Conservation (phyloP, 2,797 vertebrate species). For the Menidia menidia region DNA sequence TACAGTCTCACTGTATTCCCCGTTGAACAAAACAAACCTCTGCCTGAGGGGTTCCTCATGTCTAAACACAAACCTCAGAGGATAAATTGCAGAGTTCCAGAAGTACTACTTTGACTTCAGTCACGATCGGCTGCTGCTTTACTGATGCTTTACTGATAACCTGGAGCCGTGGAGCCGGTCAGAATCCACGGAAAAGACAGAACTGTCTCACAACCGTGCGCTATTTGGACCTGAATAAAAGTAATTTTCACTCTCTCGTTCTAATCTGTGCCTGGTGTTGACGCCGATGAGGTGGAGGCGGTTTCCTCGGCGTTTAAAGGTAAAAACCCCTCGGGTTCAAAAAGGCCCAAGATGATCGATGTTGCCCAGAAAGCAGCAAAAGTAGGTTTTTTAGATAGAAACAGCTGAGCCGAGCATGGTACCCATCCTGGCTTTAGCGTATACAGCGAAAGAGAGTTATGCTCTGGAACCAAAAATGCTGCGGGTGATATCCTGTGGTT, state of each 20-base stretch:
- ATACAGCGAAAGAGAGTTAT: too few relatives aligned
- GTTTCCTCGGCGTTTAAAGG: constrained; percentile 15
- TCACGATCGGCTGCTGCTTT: background rate
- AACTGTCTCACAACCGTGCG: background rate
- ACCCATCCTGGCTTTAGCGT: too few relatives aligned
- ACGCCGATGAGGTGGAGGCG: constrained; percentile 40
- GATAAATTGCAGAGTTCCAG: constrained; percentile 54
- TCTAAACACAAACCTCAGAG: constrained; percentile 68
- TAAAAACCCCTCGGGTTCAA: constrained; percentile 31
- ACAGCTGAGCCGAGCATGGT: too few relatives aligned
- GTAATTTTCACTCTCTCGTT: constrained; percentile 23
- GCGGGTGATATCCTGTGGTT: too few relatives aligned
- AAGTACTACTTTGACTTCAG: constrained; percentile 36
- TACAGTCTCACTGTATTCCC: constrained; percentile 59
- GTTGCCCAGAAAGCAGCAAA: background rate
- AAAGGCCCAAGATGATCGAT: background rate
- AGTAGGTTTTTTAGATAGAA: too few relatives aligned
- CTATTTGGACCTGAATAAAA: constrained; percentile 31
- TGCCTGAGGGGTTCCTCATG: constrained; percentile 61
- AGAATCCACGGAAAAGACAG: constrained; percentile 14
- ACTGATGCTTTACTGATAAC: constrained; percentile 25
- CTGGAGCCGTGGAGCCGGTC: constrained; percentile 5
- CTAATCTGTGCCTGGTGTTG: constrained; percentile 37
- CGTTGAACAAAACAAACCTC: constrained; percentile 71
- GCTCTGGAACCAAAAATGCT: too few relatives aligned